Percentiles rank a stretch among this genome's conserved stretches.
Conservation (phyloP, 2,797 vertebrate genomes). For the Chelon auratus region DNA sequence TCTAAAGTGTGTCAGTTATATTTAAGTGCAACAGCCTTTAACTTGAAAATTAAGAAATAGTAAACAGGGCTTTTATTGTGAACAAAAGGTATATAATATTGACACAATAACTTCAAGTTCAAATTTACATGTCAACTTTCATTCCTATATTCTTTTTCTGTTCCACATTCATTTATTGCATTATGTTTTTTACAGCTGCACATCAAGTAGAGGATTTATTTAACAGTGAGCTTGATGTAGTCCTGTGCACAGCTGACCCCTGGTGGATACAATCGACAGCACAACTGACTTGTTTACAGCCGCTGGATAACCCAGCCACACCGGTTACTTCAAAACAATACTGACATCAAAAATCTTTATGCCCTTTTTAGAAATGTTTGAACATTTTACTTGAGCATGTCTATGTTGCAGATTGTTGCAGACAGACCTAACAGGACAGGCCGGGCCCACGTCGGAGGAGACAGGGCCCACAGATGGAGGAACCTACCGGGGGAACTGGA, state of each 20-base stretch:
- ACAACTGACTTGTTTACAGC: conserved; percentile 24
- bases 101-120: background rate
- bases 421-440: conserved; percentile 5
- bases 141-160: background rate
- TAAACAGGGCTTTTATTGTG: too few species aligned
- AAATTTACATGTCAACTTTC: background rate
- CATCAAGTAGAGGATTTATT: conserved; percentile 9
- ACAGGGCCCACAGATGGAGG: conserved; percentile 47
- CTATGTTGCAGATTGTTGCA: too few species aligned
- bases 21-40: too few species aligned
- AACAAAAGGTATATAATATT: background rate
- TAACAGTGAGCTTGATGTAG: conserved; percentile 9
- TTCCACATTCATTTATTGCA: background rate
- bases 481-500: conserved; percentile 78
- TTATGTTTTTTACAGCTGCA: background rate
- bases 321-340: background rate
- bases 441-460: background rate
- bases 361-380: background rate
- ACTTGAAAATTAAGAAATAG: too few species aligned
- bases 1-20: too few species aligned
- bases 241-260: conserved; percentile 78
- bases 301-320: background rate
- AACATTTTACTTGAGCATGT: background rate
- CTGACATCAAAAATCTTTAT: background rate
- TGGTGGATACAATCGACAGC: conserved; percentile 59